These are phyloP conservation scores for Perodicticus potto DNA, from an alignment of 2,797 vertebrate species.

Conservation along the genomic window DNA sequence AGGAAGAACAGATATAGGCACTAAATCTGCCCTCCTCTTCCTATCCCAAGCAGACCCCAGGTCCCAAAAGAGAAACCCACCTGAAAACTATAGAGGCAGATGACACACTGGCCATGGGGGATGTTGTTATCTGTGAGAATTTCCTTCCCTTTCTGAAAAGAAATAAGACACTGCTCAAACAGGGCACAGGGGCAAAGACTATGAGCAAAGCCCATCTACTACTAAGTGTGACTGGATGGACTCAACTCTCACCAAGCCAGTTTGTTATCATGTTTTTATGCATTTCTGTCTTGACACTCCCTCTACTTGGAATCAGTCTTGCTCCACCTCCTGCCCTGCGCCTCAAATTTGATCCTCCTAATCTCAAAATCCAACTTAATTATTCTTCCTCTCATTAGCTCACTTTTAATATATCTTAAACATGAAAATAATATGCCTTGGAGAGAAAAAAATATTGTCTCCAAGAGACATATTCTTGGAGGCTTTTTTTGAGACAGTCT, in stretches of 20 bases:
- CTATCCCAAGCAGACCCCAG: not conserved
- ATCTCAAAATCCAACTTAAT: slow-evolving; percentile 32
- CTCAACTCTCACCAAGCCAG: not conserved
- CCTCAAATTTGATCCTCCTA: not conserved
- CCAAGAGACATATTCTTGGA: not conserved
- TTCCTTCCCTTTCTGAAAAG: slow-evolving; percentile 90
- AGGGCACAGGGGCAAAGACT: not conserved
- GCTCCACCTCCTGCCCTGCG: not conserved
- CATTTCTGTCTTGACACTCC: not conserved
- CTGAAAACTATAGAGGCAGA: slow-evolving; percentile 96
- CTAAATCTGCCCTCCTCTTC: not conserved
- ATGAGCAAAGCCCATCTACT: not conserved
- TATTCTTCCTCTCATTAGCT: slow-evolving; percentile 6
- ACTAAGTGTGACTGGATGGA: not conserved
- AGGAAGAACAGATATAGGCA: not conserved
- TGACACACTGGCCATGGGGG: slow-evolving; percentile 97
- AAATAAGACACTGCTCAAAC: slow-evolving; percentile 66
- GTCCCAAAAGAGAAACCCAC: slow-evolving; percentile 78
- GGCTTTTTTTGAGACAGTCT: not conserved
- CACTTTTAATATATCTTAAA: slow-evolving; percentile 41
- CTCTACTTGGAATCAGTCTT: not conserved
- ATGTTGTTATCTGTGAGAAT: slow-evolving; percentile 96
- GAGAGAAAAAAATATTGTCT: not conserved
- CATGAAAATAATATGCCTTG: slow-evolving; percentile 46
- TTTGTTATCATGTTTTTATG: not conserved